Evolutionary conservation across 2,113 vertebrate genomes (phyloP).

Genomic region (Cercocebus atys): DNA sequence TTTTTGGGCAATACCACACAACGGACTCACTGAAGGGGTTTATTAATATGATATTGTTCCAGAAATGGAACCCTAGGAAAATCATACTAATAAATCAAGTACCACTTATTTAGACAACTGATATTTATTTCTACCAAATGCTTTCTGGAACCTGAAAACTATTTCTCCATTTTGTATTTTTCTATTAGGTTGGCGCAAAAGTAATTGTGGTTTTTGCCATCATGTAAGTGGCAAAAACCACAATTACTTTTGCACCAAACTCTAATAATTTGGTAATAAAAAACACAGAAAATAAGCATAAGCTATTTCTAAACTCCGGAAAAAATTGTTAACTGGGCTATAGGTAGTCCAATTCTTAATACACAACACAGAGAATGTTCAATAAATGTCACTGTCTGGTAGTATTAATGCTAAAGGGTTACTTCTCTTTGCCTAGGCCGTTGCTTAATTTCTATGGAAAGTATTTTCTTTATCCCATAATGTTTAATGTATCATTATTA

Average conservation of each 20-base stretch:
- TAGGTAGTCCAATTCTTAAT: not conserved
- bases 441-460: constrained; percentile 35
- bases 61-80: constrained; percentile 40
- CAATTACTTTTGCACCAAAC: too few relatives aligned
- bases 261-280: not conserved
- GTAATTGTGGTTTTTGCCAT: too few relatives aligned
- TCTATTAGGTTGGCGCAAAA: not conserved
- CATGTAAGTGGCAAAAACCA: too few relatives aligned
- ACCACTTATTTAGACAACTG: constrained; percentile 13
- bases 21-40: not conserved
- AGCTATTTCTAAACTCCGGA: constrained; percentile 32
- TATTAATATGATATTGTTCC: constrained; percentile 10
- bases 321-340: not conserved
- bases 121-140: constrained; percentile 44
- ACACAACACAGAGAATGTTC: not conserved
- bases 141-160: constrained; percentile 49
- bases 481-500: not conserved
- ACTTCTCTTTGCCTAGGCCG: not conserved
- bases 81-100: constrained; percentile 32
- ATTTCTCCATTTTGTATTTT: constrained; percentile 28
- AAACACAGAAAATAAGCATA: constrained; percentile 53
- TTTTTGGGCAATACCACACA: constrained; percentile 7
- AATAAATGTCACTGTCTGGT: not conserved
- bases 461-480: not conserved
- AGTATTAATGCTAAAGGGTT: not conserved